phyloP scores from a whole-genome alignment of 2,113 vertebrate genomes.

The Vimba vimba region DNA sequence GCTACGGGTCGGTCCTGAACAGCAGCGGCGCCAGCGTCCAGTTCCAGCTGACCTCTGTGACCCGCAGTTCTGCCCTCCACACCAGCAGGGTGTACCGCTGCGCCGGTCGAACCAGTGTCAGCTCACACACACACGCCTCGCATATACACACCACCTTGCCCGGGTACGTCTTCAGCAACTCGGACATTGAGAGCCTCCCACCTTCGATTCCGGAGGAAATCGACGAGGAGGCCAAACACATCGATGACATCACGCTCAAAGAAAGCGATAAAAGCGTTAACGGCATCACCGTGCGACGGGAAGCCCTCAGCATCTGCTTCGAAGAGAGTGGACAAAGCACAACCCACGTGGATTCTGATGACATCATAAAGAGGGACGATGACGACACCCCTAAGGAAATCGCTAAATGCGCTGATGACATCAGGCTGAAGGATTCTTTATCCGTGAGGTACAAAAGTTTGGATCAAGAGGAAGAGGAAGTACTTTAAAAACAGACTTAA shows the following conservation, averaged over 20 bases:
- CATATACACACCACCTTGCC: slow-evolving; percentile 78
- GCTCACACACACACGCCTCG: background rate
- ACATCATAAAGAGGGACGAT: background rate
- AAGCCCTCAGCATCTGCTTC: slow-evolving; percentile 24
- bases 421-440: slow-evolving; percentile 24
- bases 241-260: slow-evolving; percentile 75
- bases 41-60: slow-evolving; percentile 75
- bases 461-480: slow-evolving; percentile 45
- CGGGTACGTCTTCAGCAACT: slow-evolving; percentile 85
- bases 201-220: slow-evolving; percentile 74
- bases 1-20: slow-evolving; percentile 82
- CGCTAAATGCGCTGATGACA: background rate
- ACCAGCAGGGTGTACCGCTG: slow-evolving; percentile 69
- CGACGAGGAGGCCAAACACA: slow-evolving; percentile 71
- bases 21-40: slow-evolving; percentile 85
- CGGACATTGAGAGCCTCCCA: slow-evolving; percentile 78
- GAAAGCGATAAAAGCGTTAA: slow-evolving; percentile 48
- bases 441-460: slow-evolving; percentile 26
- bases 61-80: slow-evolving; percentile 71
- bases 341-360: background rate
- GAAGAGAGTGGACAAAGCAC: slow-evolving; percentile 3
- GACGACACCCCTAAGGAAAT: background rate
- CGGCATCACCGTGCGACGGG: background rate
- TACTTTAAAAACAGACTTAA: slow-evolving; percentile 21
- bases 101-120: background rate